phyloP scores from a whole-genome alignment of 2,888 invertebrate genomes.

The Eucriotettix oculatus region DNA sequence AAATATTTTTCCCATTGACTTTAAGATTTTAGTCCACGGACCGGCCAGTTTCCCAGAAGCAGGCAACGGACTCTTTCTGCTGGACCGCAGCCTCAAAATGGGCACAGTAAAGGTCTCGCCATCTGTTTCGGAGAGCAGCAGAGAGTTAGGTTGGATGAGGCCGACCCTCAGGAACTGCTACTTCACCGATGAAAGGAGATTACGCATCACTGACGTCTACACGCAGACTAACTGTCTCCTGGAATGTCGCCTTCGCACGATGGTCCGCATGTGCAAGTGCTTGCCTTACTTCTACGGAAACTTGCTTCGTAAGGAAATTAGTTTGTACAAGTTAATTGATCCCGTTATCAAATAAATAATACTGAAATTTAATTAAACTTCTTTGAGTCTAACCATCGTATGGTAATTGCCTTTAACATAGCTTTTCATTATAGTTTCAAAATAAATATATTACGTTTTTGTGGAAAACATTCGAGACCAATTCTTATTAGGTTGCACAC shows the following conservation, averaged over 20 bases:
- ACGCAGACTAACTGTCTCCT: slow-evolving; percentile 15
- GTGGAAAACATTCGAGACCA: no score
- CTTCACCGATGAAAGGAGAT: slow-evolving; percentile 15
- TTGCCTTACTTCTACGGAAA: slow-evolving; percentile 14
- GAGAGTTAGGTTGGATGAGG: background rate
- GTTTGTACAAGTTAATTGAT: no score
- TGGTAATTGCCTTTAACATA: no score
- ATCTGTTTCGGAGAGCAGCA: background rate
- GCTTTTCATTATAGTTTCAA: no score
- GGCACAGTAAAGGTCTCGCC: background rate
- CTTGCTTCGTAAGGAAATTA: slow-evolving; percentile 6
- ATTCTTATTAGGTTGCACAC: no score
- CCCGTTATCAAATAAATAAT: no score
- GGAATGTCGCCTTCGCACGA: slow-evolving; percentile 14
- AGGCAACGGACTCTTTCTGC: background rate
- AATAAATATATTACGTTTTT: no score
- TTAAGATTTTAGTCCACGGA: background rate
- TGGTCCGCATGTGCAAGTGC: slow-evolving; percentile 13
- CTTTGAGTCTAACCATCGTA: no score
- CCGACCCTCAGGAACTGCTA: slow-evolving; percentile 8
- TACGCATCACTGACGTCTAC: slow-evolving; percentile 15
- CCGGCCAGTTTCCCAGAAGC: background rate
- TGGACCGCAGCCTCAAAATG: background rate
- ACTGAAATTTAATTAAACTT: no score
- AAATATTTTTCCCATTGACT: background rate